These are phyloP conservation scores for Turritopsis rubra DNA, from an alignment of 30 jellyfish, hydroid and myxozoan species.

Conservation along the genomic window DNA sequence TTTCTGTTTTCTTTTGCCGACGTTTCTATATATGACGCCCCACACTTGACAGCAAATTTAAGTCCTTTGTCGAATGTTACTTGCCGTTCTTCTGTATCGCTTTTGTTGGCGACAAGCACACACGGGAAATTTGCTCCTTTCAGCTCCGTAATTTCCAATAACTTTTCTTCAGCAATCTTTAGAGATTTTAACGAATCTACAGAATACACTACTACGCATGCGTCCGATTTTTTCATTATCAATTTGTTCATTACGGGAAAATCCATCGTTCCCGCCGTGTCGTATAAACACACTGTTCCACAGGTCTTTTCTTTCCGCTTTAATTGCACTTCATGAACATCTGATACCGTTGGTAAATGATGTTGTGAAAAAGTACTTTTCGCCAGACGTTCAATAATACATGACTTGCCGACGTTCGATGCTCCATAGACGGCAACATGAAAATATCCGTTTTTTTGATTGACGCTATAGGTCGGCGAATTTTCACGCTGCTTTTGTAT, in stretches of 20 bases:
- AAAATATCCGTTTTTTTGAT: not conserved
- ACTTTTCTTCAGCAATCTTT: slow-evolving; percentile 14
- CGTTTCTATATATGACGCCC: slow-evolving; percentile 23
- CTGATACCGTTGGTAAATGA: slow-evolving; percentile 31
- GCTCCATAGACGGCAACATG: slow-evolving; percentile 32
- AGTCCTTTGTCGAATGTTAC: slow-evolving; percentile 37
- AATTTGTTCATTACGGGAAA: slow-evolving; percentile 32
- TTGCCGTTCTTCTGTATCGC: slow-evolving; percentile 23
- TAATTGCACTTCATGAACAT: slow-evolving; percentile 2
- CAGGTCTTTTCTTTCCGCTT: not conserved
- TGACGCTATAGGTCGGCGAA: not conserved
- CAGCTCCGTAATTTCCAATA: slow-evolving; percentile 16
- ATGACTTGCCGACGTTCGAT: slow-evolving; percentile 16
- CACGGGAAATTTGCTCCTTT: slow-evolving; percentile 35
- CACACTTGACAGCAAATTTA: slow-evolving; percentile 19
- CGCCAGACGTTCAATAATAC: slow-evolving; percentile 24
- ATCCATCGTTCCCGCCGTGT: slow-evolving; percentile 27
- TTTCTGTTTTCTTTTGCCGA: slow-evolving; percentile 32
- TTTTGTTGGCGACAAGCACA: slow-evolving; percentile 33
- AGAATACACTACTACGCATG: slow-evolving; percentile 36
- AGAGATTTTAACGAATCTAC: slow-evolving; percentile 19
- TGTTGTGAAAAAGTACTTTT: not conserved
- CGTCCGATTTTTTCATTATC: slow-evolving; percentile 27
- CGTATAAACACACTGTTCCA: slow-evolving; percentile 15
- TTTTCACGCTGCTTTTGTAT: not conserved